Percentiles rank a stretch among this genome's conserved stretches.
These are phyloP conservation scores for Eueremaeus valkanovi DNA, from an alignment of 2,888 invertebrate species.

Conservation along the genomic window DNA sequence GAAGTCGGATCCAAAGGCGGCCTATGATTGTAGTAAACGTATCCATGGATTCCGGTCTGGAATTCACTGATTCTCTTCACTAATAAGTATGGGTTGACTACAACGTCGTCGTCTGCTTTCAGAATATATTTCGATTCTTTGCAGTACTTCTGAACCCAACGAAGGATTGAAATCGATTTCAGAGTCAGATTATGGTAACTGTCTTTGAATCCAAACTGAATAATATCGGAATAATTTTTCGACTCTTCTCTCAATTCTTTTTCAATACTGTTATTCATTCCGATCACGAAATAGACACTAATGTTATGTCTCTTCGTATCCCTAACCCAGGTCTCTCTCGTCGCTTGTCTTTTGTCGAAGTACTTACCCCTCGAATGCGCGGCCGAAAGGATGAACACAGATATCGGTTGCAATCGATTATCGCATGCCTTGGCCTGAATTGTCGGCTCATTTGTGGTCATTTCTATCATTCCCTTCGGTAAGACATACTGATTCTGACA, in stretches of 20 bases:
- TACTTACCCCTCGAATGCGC: background rate
- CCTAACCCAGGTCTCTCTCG: background rate
- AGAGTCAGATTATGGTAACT: conserved; percentile 12
- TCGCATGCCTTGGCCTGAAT: background rate
- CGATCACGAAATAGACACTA: background rate
- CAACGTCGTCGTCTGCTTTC: conserved; percentile 18
- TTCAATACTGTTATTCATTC: background rate
- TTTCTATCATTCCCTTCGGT: too few relatives aligned
- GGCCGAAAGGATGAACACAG: conserved; percentile 4
- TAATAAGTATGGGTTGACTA: too few relatives aligned
- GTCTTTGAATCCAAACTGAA: conserved; percentile 20
- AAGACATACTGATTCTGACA: too few relatives aligned
- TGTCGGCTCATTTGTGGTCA: background rate
- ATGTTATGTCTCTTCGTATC: background rate
- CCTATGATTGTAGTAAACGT: too few relatives aligned
- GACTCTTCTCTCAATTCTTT: background rate
- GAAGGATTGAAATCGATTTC: background rate
- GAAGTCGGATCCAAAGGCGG: too few relatives aligned
- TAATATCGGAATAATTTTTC: background rate
- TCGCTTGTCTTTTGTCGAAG: background rate
- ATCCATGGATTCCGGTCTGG: too few relatives aligned
- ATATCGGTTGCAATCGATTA: too few relatives aligned
- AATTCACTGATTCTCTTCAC: too few relatives aligned
- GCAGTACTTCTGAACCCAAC: conserved; percentile 11
- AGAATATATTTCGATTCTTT: background rate